A percentile compares a stretch with the other conserved stretches of the same genome.
These are phyloP conservation scores for Carposina sasakii DNA, from an alignment of 1,140 invertebrate species.

Conservation along the genomic window DNA sequence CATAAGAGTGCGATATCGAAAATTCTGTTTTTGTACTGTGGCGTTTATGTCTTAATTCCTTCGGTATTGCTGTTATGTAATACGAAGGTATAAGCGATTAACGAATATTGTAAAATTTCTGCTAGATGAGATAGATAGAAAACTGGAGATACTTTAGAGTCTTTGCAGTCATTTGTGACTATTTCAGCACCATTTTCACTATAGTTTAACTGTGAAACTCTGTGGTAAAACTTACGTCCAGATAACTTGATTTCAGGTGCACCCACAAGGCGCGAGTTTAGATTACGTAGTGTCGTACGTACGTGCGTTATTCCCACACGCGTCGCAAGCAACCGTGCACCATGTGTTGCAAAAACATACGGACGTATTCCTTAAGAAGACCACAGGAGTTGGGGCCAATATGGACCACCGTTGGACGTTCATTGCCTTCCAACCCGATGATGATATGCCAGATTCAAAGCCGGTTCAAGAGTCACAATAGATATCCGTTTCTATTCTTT, in stretches of 20 bases:
- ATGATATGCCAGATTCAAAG: conserved; percentile 7
- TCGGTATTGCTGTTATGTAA: too few relatives aligned
- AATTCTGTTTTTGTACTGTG: too few relatives aligned
- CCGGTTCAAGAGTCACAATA: neutral
- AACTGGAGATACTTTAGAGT: neutral
- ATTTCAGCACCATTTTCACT: neutral
- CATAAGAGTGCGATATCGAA: too few relatives aligned
- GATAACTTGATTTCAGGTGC: conserved; percentile 41
- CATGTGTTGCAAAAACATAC: conserved; percentile 49
- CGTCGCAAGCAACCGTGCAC: conserved; percentile 46
- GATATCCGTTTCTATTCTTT: neutral
- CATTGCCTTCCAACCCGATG: conserved; percentile 32
- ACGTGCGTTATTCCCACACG: conserved; percentile 46
- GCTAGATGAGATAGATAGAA: too few relatives aligned
- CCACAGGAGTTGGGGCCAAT: conserved; percentile 54
- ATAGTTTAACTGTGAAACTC: too few relatives aligned
- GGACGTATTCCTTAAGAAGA: conserved; percentile 50
- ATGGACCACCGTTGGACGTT: conserved; percentile 59
- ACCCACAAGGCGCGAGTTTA: conserved; percentile 55
- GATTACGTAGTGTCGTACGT: conserved; percentile 67
- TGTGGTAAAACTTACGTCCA: neutral
- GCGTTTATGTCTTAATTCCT: too few relatives aligned
- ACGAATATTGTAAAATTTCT: too few relatives aligned
- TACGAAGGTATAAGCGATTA: too few relatives aligned
- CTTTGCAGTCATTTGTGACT: neutral